Evolutionary conservation across 2,797 vertebrate genomes (phyloP).

Genomic region (Notoglanidium macrostoma): DNA sequence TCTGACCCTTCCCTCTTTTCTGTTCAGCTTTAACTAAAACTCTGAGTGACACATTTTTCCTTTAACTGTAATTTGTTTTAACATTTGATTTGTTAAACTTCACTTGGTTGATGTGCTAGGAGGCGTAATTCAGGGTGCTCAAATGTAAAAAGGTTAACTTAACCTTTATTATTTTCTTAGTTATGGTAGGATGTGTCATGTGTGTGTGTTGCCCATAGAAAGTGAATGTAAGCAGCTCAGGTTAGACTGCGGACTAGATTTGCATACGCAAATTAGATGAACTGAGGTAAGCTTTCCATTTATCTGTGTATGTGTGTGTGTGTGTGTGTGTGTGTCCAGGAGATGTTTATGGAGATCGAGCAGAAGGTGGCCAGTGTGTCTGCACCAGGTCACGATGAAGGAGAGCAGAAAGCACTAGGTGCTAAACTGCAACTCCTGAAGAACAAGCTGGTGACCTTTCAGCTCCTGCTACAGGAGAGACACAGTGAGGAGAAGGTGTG

Average conservation of each 20-base stretch:
- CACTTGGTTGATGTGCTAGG: neutral
- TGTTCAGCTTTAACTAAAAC: neutral
- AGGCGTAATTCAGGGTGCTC: neutral
- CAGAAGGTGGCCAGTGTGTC: constrained; percentile 71
- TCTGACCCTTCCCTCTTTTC: neutral
- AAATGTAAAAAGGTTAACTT: neutral
- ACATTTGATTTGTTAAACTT: neutral
- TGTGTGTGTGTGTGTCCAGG: constrained; percentile 65
- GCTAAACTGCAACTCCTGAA: constrained; percentile 85
- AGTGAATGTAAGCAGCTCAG: neutral
- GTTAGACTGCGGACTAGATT: neutral
- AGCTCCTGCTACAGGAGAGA: constrained; percentile 81
- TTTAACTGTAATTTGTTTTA: neutral
- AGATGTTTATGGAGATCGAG: constrained; percentile 86
- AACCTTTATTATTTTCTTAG: neutral
- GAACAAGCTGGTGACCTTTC: constrained; percentile 82
- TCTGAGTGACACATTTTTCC: neutral
- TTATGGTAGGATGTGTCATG: neutral
- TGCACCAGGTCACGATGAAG: constrained; percentile 63
- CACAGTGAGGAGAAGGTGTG: constrained; percentile 70
- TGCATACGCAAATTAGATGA: constrained; percentile 2
- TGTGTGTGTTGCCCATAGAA: neutral
- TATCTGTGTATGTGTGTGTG: neutral
- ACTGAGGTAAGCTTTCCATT: neutral
- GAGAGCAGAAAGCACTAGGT: constrained; percentile 74